Evolutionary conservation across 1,140 invertebrate species (phyloP).

Genomic region (Ceratina australensis): DNA sequence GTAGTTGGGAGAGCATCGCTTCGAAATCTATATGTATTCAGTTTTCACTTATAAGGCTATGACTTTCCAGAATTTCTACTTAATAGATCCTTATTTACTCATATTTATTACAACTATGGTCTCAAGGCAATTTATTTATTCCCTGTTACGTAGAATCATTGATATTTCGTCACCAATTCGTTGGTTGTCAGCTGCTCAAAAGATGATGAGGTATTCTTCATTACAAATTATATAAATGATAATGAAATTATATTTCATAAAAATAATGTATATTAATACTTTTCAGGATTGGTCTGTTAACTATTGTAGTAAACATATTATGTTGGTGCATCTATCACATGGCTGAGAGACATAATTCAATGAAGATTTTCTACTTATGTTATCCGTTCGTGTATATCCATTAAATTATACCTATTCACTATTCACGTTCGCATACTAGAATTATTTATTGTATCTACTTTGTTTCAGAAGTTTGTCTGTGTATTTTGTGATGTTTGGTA

Average conservation of each 20-base stretch:
- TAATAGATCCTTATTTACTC: constrained; percentile 93
- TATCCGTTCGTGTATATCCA: constrained; percentile 90
- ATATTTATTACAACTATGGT: constrained; percentile 90
- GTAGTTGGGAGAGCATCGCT: constrained; percentile 59
- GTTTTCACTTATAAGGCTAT: constrained; percentile 21
- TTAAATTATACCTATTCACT: not conserved
- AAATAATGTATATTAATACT: constrained; percentile 20
- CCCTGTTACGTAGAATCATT: constrained; percentile 79
- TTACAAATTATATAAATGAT: constrained; percentile 66
- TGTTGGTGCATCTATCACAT: constrained; percentile 87
- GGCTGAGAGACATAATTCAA: constrained; percentile 84
- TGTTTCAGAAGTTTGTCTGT: constrained; percentile 85
- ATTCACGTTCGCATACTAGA: not conserved
- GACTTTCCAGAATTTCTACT: constrained; percentile 92
- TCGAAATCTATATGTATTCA: constrained; percentile 42
- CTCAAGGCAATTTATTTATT: constrained; percentile 88
- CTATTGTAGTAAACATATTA: constrained; percentile 78
- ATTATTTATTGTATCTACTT: constrained; percentile 52
- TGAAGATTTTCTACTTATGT: constrained; percentile 89
- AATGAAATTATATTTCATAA: constrained; percentile 12
- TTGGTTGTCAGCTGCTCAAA: constrained; percentile 70
- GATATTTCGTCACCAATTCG: constrained; percentile 66
- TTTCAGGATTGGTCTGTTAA: constrained; percentile 81
- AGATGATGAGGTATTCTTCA: constrained; percentile 71
- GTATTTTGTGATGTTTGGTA: constrained; percentile 92